Base-by-base conservation (phyloP, 2,888 invertebrate genomes). In the Ophion costatus region DNA sequence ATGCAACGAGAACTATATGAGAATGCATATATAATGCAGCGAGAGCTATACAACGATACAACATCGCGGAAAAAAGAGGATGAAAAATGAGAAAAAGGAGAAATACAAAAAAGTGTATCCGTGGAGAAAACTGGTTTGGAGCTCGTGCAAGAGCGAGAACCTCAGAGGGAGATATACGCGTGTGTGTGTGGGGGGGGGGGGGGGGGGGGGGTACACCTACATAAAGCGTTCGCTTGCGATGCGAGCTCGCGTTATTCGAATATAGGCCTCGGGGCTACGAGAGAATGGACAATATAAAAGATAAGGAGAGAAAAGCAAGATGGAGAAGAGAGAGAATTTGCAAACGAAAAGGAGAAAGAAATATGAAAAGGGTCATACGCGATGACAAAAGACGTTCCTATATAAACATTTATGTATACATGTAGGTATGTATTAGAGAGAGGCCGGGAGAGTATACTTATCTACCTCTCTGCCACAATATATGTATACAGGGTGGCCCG, bases 121-220 rank as follows among this genome's bases (percentile, higher is more conserved):
- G 80, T 80, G 59, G 29, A 42, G 82, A 78, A 87, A 85, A 87
- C 87, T 84, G 86, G 87, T 87, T 86, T 87, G 9, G 42, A 57
- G 79, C 78, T 80, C 82, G 67, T 22, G 74, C 64, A 67, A 69
- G 69, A 74, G 81, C 66, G 74, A 77, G 45, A 67, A 70, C 64
- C 63, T 61, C 76, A 67, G 74, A 78, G 45, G 71, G 74, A 78
- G 45, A 76, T 76, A 66, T 29, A 51, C 24, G 33, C 51, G 17
- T 17, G 51, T 24, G 4, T 63, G n/a, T 56, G n/a, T n/a, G n/a
- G n/a, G n/a, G n/a, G n/a, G n/a, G n/a, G n/a, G n/a, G n/a, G n/a
- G n/a, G n/a, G n/a, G n/a, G n/a, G n/a, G n/a, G n/a, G n/a, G n/a
- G n/a, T n/a, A n/a, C n/a, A 33, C 51, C 51, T 51, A 51, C 51